Base-by-base conservation (phyloP, 2,797 vertebrate species). In the Aselliscus stoliczkanus region DNA sequence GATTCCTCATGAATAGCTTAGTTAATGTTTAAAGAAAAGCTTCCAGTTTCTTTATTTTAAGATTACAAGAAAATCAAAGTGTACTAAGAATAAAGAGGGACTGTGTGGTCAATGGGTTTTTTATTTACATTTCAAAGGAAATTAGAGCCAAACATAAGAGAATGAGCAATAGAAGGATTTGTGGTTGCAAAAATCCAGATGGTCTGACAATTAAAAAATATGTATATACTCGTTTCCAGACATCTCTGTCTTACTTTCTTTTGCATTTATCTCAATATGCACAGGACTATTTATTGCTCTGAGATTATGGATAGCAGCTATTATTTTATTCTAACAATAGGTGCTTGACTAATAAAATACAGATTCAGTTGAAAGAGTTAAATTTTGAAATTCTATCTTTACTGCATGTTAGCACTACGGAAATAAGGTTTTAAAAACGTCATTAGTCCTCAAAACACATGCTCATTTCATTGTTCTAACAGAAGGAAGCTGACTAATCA, bases 401-500 rank as follows among this genome's bases (percentile, higher is more conserved):
- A 7, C 10, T 90, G 2, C 76, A 0, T 34, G 13, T 54, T 93
- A 69, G 1, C 12, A 81, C 56, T 83, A 77, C 1, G 29, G 37
- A 91, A 96, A 62, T 62, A 84, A 94, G 14, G 69, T 95, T 93
- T 80, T 88, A 20, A 97, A 97, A 94, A 93, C 21, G 4, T 73
- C 89, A 95, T 90, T 90, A 89, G 7, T 80, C 18, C 31, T 50
- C 88, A 93, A 97, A 94, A 80, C 4, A 88, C 34, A 15, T 93
- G 31, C 29, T 94, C 7, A 77, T 88, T 75, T 82, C 58, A 86
- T 86, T 96, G 44, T 76, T 96, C 86, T 95, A 80, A 91, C 7
- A 47, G 17, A 92, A 96, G 83, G 50, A 95, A 88, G 20, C 25
- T 76, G 42, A 92, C 34, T 97, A 97, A 97, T 97, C 70, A 85